Conservation (phyloP, 2,797 vertebrate species). For the Hypotaenidia okinawae region DNA sequence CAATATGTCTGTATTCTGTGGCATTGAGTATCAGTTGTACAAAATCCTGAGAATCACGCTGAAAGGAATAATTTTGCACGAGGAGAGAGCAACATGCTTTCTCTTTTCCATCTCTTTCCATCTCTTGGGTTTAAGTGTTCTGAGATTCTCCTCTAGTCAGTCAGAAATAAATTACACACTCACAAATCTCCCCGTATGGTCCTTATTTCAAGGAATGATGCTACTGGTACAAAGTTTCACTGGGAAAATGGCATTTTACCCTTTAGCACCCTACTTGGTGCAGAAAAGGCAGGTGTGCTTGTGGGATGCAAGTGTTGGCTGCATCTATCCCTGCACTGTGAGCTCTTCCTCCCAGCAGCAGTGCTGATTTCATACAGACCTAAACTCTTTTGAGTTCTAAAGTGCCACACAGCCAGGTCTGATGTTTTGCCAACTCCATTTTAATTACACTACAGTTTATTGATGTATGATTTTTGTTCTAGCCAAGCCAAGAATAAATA, state of each 20-base stretch:
- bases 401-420: neutral
- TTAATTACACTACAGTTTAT: neutral
- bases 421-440: neutral
- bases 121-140: neutral
- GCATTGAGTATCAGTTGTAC: neutral
- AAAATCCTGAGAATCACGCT: neutral
- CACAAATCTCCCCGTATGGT: neutral
- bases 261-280: no score
- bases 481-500: neutral
- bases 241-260: neutral
- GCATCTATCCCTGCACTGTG: accelerated
- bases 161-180: neutral
- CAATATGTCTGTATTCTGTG: neutral
- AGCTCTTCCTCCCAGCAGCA: neutral
- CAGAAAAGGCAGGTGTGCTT: accelerated
- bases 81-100: neutral
- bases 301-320: accelerated
- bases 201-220: neutral
- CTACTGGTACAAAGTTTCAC: neutral
- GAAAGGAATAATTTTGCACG: neutral
- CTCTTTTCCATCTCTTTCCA: neutral
- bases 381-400: neutral
- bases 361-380: neutral
- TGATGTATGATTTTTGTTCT: neutral
- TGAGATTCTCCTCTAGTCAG: neutral